Evolutionary conservation across 2,113 vertebrate genomes (phyloP).

Genomic region (Ancistrus triradiatus): DNA sequence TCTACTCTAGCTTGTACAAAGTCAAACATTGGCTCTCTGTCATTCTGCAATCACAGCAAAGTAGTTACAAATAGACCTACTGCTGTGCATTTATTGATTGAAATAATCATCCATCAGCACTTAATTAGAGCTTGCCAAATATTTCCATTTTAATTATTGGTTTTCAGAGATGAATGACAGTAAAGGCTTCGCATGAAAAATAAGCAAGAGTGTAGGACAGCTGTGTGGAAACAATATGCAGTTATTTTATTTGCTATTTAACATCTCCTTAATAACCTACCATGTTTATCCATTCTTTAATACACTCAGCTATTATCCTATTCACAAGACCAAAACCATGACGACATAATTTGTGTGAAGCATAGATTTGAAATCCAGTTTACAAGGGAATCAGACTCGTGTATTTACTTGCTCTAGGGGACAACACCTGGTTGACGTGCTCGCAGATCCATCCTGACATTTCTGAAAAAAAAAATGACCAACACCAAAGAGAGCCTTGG

Average conservation of each 20-base stretch:
- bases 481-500: constrained; percentile 59
- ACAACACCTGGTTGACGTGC: constrained; percentile 58
- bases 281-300: no score
- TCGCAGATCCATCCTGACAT: constrained; percentile 66
- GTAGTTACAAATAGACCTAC: constrained; percentile 46
- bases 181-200: constrained; percentile 58
- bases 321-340: no score
- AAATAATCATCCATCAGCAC: constrained; percentile 65
- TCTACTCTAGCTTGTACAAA: background rate
- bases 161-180: constrained; percentile 63
- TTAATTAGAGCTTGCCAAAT: constrained; percentile 72
- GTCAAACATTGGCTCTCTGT: constrained; percentile 42
- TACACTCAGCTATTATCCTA: no score
- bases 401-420: constrained; percentile 57
- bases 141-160: constrained; percentile 73
- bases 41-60: constrained; percentile 55
- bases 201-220: constrained; percentile 30
- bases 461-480: constrained; percentile 64
- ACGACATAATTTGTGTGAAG: no score
- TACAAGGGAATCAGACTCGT: constrained; percentile 49
- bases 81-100: constrained; percentile 61
- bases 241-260: background rate
- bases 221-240: background rate
- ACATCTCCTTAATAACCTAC: no score
- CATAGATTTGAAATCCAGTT: constrained; percentile 46